Conservation (phyloP, 2,797 vertebrate species). For the Coreius guichenoti region DNA sequence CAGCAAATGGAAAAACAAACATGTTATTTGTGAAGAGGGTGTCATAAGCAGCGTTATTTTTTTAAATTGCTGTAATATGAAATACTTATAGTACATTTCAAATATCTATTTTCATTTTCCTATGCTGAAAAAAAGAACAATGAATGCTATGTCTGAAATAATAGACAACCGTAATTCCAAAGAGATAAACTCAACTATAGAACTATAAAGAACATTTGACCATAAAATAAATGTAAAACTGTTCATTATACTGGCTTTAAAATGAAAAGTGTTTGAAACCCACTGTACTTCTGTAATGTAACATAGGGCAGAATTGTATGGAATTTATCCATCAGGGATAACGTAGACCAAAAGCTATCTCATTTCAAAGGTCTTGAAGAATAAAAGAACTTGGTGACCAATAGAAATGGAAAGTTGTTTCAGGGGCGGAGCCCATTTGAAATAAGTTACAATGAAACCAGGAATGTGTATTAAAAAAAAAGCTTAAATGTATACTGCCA, state of each 20-base stretch:
- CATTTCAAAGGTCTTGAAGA: background rate
- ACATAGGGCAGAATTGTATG: background rate
- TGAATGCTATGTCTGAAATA: conserved; percentile 2
- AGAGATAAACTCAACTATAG: background rate
- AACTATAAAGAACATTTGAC: background rate
- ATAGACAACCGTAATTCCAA: background rate
- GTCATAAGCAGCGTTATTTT: conserved; percentile 11
- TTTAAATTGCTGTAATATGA: conserved; percentile 25
- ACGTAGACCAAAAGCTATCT: background rate
- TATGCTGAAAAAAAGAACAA: background rate
- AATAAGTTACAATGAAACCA: background rate
- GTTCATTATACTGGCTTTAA: background rate
- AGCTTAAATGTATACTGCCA: background rate
- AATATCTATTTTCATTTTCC: conserved; percentile 6
- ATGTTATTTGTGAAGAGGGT: conserved; percentile 12
- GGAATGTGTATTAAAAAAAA: background rate
- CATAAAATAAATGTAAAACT: background rate
- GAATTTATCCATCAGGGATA: background rate
- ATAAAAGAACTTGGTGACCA: background rate
- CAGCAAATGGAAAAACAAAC: conserved; percentile 23
- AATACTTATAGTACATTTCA: conserved; percentile 15
- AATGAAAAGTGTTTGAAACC: background rate
- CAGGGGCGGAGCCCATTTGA: background rate
- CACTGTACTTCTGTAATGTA: background rate
- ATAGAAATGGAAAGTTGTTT: background rate